Base-by-base conservation (phyloP, 2,797 vertebrate species). In the Phyllotis vaccarum region DNA sequence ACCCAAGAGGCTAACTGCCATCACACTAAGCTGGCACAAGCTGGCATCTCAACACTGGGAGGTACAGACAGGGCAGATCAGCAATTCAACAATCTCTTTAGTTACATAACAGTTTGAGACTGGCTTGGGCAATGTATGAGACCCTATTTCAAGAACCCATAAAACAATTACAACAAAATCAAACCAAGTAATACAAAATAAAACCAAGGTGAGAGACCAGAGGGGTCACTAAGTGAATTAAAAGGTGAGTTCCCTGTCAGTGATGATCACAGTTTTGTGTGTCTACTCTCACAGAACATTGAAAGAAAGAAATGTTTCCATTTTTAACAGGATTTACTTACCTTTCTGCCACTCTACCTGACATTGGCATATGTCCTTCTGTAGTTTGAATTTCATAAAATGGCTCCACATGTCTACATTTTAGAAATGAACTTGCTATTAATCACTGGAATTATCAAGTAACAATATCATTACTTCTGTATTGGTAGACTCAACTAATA, bases 381-480 rank as follows among this genome's bases (percentile, higher is more conserved):
- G 19, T 12, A 64, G 46, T 46, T 19, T 34, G 54, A 87, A 40
- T 74, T 79, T 74, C n/a, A 46, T 46, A 96, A 88, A 95, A 83
- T 58, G 3, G 14, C 79, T 92, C 89, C 56, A 92, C 21, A 46
- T 31, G 58, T n/a, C 43, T 78, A 12, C 60, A 75, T 34, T 89
- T 76, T 85, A 85, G 58, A 14, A 94, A 17, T 82, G 74, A 90
- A 68, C 10, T 79, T 74, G 13, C 54, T 83, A 74, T 83, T 93
- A 96, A 70, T 43, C 76, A 86, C 16, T 90, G 16, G 83, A 85
- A 22, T 74, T 43, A 89, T 46, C 75, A 66, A 94, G 52, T 88
- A 54, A 92, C 13, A 89, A 56, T 27, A 76, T 40, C n/a, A 82
- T 2, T 58, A 31, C 52, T 94, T 82, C 74, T 81, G 19, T 46